phyloP scores from a whole-genome alignment of 2,113 vertebrate genomes.

The Chlorocebus sabaeus region DNA sequence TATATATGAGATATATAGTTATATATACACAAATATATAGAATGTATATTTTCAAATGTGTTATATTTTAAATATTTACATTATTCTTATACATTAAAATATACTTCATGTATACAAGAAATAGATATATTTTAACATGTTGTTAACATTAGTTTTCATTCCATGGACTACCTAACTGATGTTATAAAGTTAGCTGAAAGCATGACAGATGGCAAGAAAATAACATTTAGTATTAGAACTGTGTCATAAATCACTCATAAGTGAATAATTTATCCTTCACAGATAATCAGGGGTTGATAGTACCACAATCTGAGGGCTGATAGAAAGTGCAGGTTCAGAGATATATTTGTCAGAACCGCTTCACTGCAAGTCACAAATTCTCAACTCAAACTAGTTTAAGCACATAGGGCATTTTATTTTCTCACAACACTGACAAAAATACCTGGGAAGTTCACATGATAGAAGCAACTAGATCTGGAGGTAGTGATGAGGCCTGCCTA shows the following conservation, averaged over 20 bases:
- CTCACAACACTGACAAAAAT: background rate
- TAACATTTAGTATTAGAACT: slow-evolving; percentile 60
- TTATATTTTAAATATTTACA: slow-evolving; percentile 3
- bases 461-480: background rate
- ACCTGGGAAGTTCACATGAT: background rate
- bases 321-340: background rate
- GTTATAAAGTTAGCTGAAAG: slow-evolving; percentile 50
- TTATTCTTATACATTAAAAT: background rate
- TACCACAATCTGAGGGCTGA: background rate
- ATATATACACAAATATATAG: background rate
- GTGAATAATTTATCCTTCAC: slow-evolving; percentile 46
- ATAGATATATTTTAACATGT: background rate
- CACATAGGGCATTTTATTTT: slow-evolving; percentile 16
- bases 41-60: background rate
- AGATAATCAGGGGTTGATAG: slow-evolving; percentile 35
- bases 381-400: background rate
- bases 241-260: slow-evolving; percentile 63
- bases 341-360: background rate
- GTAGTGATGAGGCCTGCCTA: background rate
- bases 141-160: slow-evolving; percentile 54
- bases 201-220: slow-evolving; percentile 62
- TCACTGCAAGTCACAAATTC: background rate
- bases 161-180: slow-evolving; percentile 2
- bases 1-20: background rate
- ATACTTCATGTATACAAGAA: background rate